A percentile compares a stretch with the other conserved stretches of the same genome.
Conservation (phyloP, 2,797 vertebrate genomes). For the Botia almorhae region DNA sequence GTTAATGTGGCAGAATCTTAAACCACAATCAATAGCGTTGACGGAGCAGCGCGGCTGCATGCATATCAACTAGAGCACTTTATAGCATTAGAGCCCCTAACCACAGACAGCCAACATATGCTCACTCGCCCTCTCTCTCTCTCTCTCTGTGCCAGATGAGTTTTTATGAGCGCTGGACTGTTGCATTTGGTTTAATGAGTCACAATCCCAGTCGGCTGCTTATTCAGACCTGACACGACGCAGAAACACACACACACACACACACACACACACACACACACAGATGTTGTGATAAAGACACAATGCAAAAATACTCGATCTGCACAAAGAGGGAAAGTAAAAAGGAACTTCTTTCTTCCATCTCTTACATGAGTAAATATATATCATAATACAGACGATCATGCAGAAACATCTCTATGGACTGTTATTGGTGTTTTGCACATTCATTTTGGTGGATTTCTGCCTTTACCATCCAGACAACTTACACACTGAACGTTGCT, state of each 20-base stretch:
- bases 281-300: background rate
- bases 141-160: constrained; percentile 81
- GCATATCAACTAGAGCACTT: constrained; percentile 82
- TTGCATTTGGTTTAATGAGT: constrained; percentile 95
- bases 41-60: constrained; percentile 84
- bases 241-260: constrained; percentile 15
- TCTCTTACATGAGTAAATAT: too few species aligned
- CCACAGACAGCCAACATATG: constrained; percentile 81
- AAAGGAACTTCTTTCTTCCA: too few species aligned
- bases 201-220: constrained; percentile 92
- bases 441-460: too few species aligned
- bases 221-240: constrained; percentile 89
- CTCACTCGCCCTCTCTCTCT: constrained; percentile 45
- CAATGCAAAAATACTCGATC: too few species aligned
- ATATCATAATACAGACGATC: too few species aligned
- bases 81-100: constrained; percentile 88
- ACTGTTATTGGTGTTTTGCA: too few species aligned
- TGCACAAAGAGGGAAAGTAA: too few species aligned
- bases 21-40: constrained; percentile 97
- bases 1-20: constrained; percentile 72
- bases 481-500: too few species aligned
- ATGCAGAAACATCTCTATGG: too few species aligned
- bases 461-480: too few species aligned
- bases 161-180: constrained; percentile 96
- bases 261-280: constrained; percentile 16